A percentile compares a stretch with the other conserved stretches of the same genome.
These are phyloP conservation scores for Brachionus koreanus DNA, from an alignment of 1,140 invertebrate species.

Conservation along the genomic window DNA sequence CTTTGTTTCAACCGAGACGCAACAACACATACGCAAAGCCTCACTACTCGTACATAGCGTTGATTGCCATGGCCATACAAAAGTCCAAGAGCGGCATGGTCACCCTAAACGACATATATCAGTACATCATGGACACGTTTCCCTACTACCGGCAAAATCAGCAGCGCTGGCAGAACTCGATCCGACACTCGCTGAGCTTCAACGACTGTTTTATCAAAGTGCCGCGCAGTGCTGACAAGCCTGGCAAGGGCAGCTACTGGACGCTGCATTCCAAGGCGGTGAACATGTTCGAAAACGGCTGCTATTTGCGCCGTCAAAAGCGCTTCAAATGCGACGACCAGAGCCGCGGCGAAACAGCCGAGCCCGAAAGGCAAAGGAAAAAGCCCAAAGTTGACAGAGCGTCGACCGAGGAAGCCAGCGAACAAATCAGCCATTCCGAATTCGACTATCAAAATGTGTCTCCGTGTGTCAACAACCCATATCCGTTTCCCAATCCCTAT, in stretches of 20 bases:
- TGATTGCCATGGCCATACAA: conserved; percentile 99
- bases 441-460: neutral
- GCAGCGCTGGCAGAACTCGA: conserved; percentile 96
- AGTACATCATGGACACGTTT: conserved; percentile 99
- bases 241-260: conserved; percentile 92
- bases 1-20: neutral
- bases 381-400: neutral
- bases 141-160: conserved; percentile 88
- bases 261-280: conserved; percentile 94
- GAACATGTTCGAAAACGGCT: conserved; percentile 99
- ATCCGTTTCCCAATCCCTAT: neutral
- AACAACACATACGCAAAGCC: conserved; percentile 41
- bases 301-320: conserved; percentile 91
- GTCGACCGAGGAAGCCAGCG: neutral
- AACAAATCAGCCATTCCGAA: neutral
- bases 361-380: neutral
- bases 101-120: conserved; percentile 95
- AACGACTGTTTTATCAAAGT: conserved; percentile 99
- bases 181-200: conserved; percentile 82
- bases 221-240: conserved; percentile 92
- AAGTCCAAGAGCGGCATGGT: conserved; percentile 91
- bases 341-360: neutral
- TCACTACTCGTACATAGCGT: conserved; percentile 95
- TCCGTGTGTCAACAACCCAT: neutral
- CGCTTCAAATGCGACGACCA: conserved; percentile 72